Evolutionary conservation across 92 coral and sea anemone species (phyloP).

Genomic region (Palythoa heliodiscus): DNA sequence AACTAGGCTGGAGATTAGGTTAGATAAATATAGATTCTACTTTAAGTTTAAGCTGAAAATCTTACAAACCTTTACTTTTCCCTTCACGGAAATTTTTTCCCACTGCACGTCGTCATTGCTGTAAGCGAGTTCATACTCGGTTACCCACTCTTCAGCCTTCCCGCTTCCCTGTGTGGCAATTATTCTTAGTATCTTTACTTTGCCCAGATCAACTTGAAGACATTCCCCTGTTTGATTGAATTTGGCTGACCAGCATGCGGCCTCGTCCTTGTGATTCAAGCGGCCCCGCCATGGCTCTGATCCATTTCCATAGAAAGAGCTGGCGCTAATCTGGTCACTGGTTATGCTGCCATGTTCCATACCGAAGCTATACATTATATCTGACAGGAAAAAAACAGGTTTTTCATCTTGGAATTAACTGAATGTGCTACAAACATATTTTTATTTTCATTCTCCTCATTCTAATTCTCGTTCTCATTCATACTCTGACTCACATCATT

Average conservation of each 20-base stretch:
- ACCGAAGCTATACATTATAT: neutral
- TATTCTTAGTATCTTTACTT: neutral
- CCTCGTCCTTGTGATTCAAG: neutral
- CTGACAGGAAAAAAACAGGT: neutral
- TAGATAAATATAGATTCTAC: no score
- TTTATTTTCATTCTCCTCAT: no score
- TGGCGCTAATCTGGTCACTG: neutral
- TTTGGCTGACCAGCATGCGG: neutral
- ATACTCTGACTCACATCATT: no score
- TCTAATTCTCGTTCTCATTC: no score
- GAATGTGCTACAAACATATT: no score
- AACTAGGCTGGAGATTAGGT: no score
- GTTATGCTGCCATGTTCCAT: constrained; percentile 1
- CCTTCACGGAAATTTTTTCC: neutral
- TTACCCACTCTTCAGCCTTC: neutral
- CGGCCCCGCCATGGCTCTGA: constrained; percentile 17
- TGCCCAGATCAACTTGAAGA: constrained; percentile 14
- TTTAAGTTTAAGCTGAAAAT: neutral
- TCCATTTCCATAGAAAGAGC: neutral
- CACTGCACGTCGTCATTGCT: neutral
- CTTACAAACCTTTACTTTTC: neutral
- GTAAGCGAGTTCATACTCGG: constrained; percentile 2
- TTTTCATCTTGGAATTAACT: no score
- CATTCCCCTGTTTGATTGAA: neutral
- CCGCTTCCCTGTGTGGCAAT: constrained; percentile 7